Base-by-base conservation (phyloP, 2,113 vertebrate species). In the Noturus placidus region DNA sequence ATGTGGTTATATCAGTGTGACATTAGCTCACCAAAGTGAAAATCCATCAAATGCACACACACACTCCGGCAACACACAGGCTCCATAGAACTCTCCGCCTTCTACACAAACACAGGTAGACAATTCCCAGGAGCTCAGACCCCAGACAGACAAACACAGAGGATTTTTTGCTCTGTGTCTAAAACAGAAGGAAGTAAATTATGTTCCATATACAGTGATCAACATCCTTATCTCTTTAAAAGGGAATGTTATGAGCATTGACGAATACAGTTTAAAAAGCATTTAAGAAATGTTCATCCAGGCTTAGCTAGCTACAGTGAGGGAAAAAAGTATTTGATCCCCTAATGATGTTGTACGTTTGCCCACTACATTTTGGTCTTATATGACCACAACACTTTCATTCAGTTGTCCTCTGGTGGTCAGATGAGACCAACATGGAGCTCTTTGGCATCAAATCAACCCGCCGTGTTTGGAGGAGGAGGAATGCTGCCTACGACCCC, bases 41-140 rank as follows among this genome's bases (percentile, higher is more conserved):
- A 56, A 79, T 79, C 50, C 25, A 54, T 93, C 92, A 94, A 93
- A 91, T n/a, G n/a, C 91, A 92, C 91, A 87, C 91, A 92, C 91
- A 87, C 20, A 30, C 92, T 94, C 59, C 89, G 89, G 94, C 93
- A 94, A 94, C 93, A 90, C 83, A 91, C 91, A 90, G 89, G 92
- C 93, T 92, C 91, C 76, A 33, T 35, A 78, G 50, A 85, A 77
- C 92, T 92, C 88, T 90, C 91, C 88, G 89, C 90, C 93, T 92
- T 89, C 92, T 92, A 92, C 89, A 91, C 89, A 94, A 94, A 94
- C 93, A 93, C 91, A 93, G 91, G 90, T 91, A 90, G 91, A 86
- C 86, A 52, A 86, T 93, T 91, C 92, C 91, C 89, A 88, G 89
- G 78, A 80, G 88, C 4, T 20, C 50, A 77, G 15, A 84, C 22